A percentile compares a stretch with the other conserved stretches of the same genome.
Evolutionary conservation across 2,888 invertebrate genomes (phyloP).

Genomic region (Neoscelio sp.): DNA sequence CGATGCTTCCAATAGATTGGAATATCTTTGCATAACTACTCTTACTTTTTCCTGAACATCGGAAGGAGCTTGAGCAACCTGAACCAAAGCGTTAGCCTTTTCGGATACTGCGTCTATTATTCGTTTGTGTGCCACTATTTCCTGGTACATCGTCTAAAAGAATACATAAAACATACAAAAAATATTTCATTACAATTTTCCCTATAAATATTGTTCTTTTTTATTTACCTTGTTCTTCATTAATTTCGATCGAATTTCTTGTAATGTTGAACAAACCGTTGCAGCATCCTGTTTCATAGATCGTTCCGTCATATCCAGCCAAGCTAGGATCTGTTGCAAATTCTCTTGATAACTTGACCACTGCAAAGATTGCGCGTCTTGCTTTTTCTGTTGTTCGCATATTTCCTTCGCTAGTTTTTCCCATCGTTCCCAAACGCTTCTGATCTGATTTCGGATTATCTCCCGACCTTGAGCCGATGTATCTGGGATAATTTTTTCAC

Average conservation of each 20-base stretch:
- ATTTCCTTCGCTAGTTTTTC: constrained; percentile 94
- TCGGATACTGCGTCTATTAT: constrained; percentile 95
- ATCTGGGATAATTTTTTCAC: constrained; percentile 96
- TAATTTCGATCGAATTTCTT: constrained; percentile 93
- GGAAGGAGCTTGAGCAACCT: constrained; percentile 84
- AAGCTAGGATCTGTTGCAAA: constrained; percentile 91
- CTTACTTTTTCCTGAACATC: constrained; percentile 89
- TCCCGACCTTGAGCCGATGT: constrained; percentile 97
- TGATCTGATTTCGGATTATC: constrained; percentile 92
- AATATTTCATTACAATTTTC: constrained; percentile 11
- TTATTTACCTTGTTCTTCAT: constrained; percentile 89
- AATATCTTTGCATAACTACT: constrained; percentile 91
- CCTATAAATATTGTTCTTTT: neutral
- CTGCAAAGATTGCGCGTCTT: constrained; percentile 92
- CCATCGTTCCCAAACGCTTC: constrained; percentile 93
- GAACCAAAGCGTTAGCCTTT: constrained; percentile 90
- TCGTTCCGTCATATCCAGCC: constrained; percentile 94
- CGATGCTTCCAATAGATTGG: constrained; percentile 87
- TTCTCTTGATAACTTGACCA: constrained; percentile 94
- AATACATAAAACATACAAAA: constrained; percentile 1
- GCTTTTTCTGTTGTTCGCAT: constrained; percentile 92
- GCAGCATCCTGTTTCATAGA: constrained; percentile 89
- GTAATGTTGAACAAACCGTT: constrained; percentile 89
- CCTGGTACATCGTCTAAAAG: constrained; percentile 90
- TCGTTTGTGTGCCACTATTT: constrained; percentile 94